phyloP scores from a whole-genome alignment of 2,797 vertebrate genomes.

The Trematomus bernacchii region DNA sequence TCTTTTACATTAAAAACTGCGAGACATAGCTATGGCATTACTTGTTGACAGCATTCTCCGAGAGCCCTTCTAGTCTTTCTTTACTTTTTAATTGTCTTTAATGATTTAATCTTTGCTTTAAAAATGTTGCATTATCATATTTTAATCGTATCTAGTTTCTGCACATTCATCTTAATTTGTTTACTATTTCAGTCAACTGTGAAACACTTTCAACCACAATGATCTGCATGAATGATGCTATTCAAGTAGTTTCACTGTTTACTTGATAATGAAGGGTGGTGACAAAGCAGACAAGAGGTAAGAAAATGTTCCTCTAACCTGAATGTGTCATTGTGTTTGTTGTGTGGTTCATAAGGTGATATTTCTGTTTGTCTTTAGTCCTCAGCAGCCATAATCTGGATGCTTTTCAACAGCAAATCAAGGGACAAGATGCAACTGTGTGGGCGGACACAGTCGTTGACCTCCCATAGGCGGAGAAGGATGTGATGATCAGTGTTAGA shows the following conservation, averaged over 20 bases:
- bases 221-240: not conserved
- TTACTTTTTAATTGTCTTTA: not conserved
- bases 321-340: not conserved
- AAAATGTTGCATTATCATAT: too few relatives aligned
- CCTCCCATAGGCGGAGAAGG: not conserved
- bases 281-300: not conserved
- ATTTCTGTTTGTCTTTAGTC: slow-evolving; percentile 4
- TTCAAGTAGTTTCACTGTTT: not conserved
- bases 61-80: too few relatives aligned
- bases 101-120: not conserved
- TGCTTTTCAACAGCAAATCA: slow-evolving; percentile 64
- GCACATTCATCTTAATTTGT: not conserved
- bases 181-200: not conserved
- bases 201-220: not conserved
- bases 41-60: too few relatives aligned
- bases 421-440: slow-evolving; percentile 44
- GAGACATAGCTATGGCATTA: too few relatives aligned
- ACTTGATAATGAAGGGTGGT: not conserved
- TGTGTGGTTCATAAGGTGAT: not conserved
- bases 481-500: slow-evolving; percentile 41
- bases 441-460: slow-evolving; percentile 54
- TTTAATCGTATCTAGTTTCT: not conserved
- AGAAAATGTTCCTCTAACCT: not conserved
- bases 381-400: slow-evolving; percentile 47
- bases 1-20: too few relatives aligned